Evolutionary conservation across 2,888 invertebrate species (phyloP).

Genomic region (Papilio demoleus): DNA sequence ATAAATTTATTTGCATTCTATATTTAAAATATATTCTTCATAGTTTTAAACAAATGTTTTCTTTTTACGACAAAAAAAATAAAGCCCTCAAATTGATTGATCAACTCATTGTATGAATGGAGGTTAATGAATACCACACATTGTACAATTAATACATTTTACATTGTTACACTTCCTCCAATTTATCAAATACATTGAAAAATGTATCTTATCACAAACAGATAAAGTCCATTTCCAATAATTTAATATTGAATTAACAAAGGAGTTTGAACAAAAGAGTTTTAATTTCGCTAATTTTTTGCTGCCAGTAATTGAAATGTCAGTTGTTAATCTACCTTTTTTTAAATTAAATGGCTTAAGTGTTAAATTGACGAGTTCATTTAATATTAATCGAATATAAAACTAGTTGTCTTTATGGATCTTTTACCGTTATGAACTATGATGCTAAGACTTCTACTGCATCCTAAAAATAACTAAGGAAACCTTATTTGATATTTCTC

Average conservation of each 20-base stretch:
- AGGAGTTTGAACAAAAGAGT: neutral
- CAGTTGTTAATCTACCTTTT: neutral
- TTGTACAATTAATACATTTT: constrained; percentile 12
- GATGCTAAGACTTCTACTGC: too few species aligned
- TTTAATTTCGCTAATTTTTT: constrained; percentile 3
- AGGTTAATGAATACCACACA: constrained; percentile 24
- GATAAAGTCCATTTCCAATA: neutral
- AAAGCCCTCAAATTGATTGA: neutral
- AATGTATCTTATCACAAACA: neutral
- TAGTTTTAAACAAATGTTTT: too few species aligned
- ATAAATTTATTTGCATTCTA: neutral
- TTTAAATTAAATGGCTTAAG: neutral
- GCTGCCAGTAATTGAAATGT: neutral
- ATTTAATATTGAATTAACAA: neutral
- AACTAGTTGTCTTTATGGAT: too few species aligned
- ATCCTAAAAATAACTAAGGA: constrained; percentile 13
- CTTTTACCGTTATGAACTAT: too few species aligned
- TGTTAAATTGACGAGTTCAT: too few species aligned
- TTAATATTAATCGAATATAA: too few species aligned
- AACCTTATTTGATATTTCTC: neutral
- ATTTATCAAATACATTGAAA: neutral
- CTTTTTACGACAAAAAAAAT: too few species aligned
- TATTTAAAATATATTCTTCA: neutral
- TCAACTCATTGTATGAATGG: neutral
- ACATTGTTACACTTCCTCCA: constrained; percentile 27